phyloP scores from a whole-genome alignment of 2,113 vertebrate species.

The Ptilorrhoa leucosticta region DNA sequence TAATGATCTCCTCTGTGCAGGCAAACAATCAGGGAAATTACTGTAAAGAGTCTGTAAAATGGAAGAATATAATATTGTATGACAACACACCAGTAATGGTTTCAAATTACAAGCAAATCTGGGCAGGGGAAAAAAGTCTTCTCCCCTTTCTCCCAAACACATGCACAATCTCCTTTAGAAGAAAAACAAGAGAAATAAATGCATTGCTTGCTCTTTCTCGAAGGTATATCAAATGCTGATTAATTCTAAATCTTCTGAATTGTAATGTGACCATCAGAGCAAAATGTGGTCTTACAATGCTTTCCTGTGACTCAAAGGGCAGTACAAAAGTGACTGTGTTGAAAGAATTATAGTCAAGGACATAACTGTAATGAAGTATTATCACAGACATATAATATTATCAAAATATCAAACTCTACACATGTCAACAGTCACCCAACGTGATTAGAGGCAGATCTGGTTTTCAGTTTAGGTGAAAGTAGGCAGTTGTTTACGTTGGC shows the following conservation, averaged over 20 bases:
- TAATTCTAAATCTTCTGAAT: slow-evolving; percentile 1
- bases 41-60: neutral
- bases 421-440: slow-evolving; percentile 12
- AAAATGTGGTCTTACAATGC: neutral
- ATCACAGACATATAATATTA: slow-evolving; percentile 25
- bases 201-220: neutral
- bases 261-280: neutral
- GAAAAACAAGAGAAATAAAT: neutral
- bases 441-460: slow-evolving; percentile 23
- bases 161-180: neutral
- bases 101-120: slow-evolving; percentile 5
- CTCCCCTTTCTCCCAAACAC: neutral
- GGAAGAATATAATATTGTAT: neutral
- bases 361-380: slow-evolving; percentile 46
- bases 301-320: neutral
- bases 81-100: neutral
- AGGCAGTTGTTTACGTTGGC: neutral
- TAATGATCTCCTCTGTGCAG: neutral
- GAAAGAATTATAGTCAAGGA: slow-evolving; percentile 55
- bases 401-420: slow-evolving; percentile 45
- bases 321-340: neutral
- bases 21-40: neutral
- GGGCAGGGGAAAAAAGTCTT: neutral
- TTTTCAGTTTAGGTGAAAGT: neutral
- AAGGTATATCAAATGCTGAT: neutral